Evolutionary conservation across 2,113 vertebrate species (phyloP).

Genomic region (Syngnathoides biaculeatus): DNA sequence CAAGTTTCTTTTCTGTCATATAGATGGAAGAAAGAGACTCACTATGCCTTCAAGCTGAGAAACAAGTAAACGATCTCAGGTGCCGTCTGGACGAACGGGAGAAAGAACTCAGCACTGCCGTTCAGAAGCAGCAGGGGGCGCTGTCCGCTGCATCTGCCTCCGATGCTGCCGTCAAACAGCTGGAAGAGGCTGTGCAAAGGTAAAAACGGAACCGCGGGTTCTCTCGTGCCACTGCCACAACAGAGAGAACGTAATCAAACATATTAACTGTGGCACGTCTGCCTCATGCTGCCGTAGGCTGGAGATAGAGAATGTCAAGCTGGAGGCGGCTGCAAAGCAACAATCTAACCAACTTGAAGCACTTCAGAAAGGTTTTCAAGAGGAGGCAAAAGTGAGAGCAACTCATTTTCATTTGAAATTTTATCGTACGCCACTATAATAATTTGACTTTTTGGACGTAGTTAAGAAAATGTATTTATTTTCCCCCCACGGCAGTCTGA

Average conservation of each 20-base stretch:
- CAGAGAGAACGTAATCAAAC: neutral
- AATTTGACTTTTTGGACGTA: neutral
- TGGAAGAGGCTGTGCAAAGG: slow-evolving; percentile 83
- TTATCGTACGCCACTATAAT: neutral
- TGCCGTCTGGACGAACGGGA: slow-evolving; percentile 72
- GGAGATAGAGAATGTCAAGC: slow-evolving; percentile 84
- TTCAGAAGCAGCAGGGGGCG: slow-evolving; percentile 76
- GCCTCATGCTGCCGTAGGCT: slow-evolving; percentile 65
- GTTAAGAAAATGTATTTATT: neutral
- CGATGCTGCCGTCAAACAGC: slow-evolving; percentile 71
- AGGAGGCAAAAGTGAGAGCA: slow-evolving; percentile 74
- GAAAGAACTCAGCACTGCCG: slow-evolving; percentile 60
- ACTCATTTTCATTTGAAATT: neutral
- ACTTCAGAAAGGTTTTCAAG: slow-evolving; percentile 78
- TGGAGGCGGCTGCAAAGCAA: slow-evolving; percentile 81
- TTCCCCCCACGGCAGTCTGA: slow-evolving; percentile 45
- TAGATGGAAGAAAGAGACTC: slow-evolving; percentile 80
- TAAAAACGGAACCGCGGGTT: slow-evolving; percentile 41
- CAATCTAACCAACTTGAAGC: slow-evolving; percentile 76
- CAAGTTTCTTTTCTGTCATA: slow-evolving; percentile 9
- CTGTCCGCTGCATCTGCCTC: slow-evolving; percentile 62
- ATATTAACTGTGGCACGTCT: neutral
- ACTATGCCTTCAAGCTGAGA: slow-evolving; percentile 69
- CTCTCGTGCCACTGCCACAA: neutral
- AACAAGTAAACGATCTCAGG: slow-evolving; percentile 63